These are phyloP conservation scores for Octonoba sinensis DNA, from an alignment of 2,888 invertebrate genomes.

Conservation along the genomic window DNA sequence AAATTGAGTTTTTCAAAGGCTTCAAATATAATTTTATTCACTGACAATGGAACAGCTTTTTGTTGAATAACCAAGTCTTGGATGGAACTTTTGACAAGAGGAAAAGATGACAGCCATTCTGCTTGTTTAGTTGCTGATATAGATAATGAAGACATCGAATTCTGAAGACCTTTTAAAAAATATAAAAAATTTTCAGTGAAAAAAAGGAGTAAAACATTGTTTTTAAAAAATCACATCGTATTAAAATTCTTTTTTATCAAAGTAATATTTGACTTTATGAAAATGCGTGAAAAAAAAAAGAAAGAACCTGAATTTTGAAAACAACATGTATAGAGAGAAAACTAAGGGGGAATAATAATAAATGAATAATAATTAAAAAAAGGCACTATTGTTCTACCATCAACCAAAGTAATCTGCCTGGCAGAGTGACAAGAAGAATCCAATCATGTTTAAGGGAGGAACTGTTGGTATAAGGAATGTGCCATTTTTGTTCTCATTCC, in stretches of 20 bases:
- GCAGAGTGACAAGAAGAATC: too few relatives aligned
- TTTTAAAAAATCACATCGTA: neutral
- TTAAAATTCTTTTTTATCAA: neutral
- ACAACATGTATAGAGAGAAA: too few relatives aligned
- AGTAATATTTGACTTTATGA: neutral
- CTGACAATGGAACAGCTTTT: constrained; percentile 1
- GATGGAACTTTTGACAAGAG: constrained; percentile 26
- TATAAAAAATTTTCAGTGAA: neutral
- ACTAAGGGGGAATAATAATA: too few relatives aligned
- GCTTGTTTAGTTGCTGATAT: constrained; percentile 22
- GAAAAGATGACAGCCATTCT: constrained; percentile 36
- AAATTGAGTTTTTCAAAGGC: constrained; percentile 68
- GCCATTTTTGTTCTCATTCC: too few relatives aligned
- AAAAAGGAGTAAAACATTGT: too few relatives aligned
- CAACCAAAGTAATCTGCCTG: too few relatives aligned
- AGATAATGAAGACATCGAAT: constrained; percentile 44
- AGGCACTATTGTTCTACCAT: too few relatives aligned
- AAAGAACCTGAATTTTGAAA: too few relatives aligned
- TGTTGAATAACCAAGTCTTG: neutral
- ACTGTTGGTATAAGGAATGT: too few relatives aligned
- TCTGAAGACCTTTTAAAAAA: constrained; percentile 38
- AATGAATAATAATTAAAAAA: too few relatives aligned
- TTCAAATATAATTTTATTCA: constrained; percentile 40
- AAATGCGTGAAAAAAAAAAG: neutral
- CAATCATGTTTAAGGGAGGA: too few relatives aligned